Evolutionary conservation across 2,797 vertebrate species (phyloP), one percentile per base, ranked within the genome.

Genomic region (Gorsachius magnificus): DNA sequence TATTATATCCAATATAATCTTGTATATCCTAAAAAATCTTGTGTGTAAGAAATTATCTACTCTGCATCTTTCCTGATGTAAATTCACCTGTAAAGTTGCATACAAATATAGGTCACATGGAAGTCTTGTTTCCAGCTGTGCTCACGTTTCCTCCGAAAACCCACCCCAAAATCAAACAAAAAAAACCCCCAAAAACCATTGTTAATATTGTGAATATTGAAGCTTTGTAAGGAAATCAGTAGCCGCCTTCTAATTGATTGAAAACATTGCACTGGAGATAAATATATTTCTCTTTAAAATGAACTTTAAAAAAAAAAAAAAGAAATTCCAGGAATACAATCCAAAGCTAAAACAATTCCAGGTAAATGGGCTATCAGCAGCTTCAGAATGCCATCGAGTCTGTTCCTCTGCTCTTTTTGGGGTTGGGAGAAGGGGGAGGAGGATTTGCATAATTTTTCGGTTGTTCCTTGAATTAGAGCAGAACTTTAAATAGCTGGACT

Each of bases 401-500:
- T 71, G 74, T 74, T 94, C 28, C 48, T 85, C 46, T 76, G 50
- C 18, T 58, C 45, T 85, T 95, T 83, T 10, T 16, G 22, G 35
- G 36, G 3, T 22, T 70, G 31, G 43, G 63, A 93, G 45, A 83
- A 77, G 46, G 24, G 11, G 33, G 24, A 89, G 70, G 70, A 85
- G 57, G 82, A 92, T 95, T 93, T 92, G 74, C 82, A 83, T 92
- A 78, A 60, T 80, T 95, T 96, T 94, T 91, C 76, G 13, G 10
- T 48, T 86, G 33, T 93, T 93, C 33, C 57, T 81, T 35, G 33
- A 96, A 87, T 92, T 95, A 88, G 72, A 92, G 28, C 72, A 80
- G 54, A 96, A 76, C 89, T 94, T 93, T 78, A 90, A 88, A 89
- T 87, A 92, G n/a, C 72, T 95, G 94, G 90, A 85, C 35, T 89